phyloP scores from a whole-genome alignment of 1,140 invertebrate species.

The Caenorhabditis brenneri region DNA sequence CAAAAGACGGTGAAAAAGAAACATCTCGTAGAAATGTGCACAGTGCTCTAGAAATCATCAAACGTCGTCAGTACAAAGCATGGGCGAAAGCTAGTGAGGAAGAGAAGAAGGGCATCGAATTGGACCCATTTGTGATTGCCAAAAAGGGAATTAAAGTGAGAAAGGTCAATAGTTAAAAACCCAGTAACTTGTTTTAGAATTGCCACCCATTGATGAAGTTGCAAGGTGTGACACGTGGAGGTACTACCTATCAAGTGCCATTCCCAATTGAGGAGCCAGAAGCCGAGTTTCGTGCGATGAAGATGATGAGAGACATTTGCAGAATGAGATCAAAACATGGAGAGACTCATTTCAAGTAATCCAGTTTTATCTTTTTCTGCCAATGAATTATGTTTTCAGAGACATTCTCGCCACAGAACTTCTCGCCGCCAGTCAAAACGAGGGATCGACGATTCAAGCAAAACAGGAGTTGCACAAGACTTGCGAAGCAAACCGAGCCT shows the following conservation, averaged over 20 bases:
- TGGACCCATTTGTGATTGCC: conserved; percentile 64
- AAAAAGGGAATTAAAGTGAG: conserved; percentile 41
- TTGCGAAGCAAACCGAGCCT: conserved; percentile 74
- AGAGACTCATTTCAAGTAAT: conserved; percentile 44
- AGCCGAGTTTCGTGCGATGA: conserved; percentile 69
- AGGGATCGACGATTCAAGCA: conserved; percentile 72
- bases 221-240: conserved; percentile 62
- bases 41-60: conserved; percentile 65
- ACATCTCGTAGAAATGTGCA: conserved; percentile 57
- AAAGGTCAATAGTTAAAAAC: too few species aligned
- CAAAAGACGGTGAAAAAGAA: conserved; percentile 65
- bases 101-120: conserved; percentile 60
- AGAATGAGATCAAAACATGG: conserved; percentile 57
- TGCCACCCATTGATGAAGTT: conserved; percentile 69
- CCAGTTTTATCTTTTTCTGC: conserved; percentile 19
- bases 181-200: too few species aligned
- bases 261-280: conserved; percentile 64
- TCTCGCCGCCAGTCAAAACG: conserved; percentile 65
- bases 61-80: conserved; percentile 64
- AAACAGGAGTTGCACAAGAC: conserved; percentile 73
- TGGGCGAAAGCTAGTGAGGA: conserved; percentile 59
- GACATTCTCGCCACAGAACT: conserved; percentile 64
- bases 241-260: conserved; percentile 65
- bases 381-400: conserved; percentile 39
- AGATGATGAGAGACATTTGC: conserved; percentile 68